phyloP scores from a whole-genome alignment of 92 coral and sea anemone species.

The Zoanthus solanderi region DNA sequence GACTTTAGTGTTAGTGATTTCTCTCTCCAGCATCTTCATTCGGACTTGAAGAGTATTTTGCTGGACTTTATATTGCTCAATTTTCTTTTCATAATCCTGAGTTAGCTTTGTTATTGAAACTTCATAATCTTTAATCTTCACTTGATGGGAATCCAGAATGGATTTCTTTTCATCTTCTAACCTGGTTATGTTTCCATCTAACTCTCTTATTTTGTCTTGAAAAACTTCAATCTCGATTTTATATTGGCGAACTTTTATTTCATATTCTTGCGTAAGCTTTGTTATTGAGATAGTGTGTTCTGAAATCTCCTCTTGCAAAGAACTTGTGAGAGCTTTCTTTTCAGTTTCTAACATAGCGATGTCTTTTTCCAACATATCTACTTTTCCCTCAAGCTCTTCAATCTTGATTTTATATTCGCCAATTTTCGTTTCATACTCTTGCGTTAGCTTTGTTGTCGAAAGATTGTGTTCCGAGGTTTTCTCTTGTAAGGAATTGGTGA shows the following conservation, averaged over 20 bases:
- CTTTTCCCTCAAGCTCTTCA: background rate
- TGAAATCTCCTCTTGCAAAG: too few relatives aligned
- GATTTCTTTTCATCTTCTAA: background rate
- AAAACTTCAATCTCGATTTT: background rate
- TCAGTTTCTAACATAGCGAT: background rate
- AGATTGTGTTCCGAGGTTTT: too few relatives aligned
- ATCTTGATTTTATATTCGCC: background rate
- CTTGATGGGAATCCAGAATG: background rate
- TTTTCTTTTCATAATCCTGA: constrained; percentile 4
- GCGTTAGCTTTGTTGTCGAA: background rate
- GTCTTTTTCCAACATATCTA: background rate
- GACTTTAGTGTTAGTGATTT: background rate
- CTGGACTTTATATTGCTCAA: background rate
- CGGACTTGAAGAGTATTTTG: background rate
- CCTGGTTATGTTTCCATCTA: background rate
- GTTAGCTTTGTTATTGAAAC: constrained; percentile 1
- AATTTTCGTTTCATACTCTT: constrained; percentile 7
- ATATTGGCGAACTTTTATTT: background rate
- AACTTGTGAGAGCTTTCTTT: background rate
- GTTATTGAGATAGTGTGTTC: background rate
- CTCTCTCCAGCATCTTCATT: constrained; percentile 12
- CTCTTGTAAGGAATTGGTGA: too few relatives aligned
- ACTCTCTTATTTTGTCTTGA: background rate
- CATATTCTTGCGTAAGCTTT: background rate
- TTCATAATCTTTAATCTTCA: background rate